These are phyloP conservation scores for Chaetogeoica ovagalla DNA, from an alignment of 2,888 invertebrate species.

Conservation along the genomic window DNA sequence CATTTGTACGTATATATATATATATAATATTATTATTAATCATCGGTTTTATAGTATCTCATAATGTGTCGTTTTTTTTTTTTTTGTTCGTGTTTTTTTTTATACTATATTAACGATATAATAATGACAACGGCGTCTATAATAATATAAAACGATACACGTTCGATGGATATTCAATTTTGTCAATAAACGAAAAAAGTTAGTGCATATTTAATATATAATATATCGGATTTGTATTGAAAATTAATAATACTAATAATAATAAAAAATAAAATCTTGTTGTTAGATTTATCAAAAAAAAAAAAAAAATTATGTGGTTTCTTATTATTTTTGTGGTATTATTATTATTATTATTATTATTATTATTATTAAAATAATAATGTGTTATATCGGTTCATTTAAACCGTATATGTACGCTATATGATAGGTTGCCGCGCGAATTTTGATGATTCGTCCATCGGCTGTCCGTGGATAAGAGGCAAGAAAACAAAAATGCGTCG, in stretches of 20 bases:
- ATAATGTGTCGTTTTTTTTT: conserved; percentile 46
- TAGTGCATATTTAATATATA: conserved; percentile 6
- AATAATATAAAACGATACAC: neutral
- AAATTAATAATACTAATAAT: neutral
- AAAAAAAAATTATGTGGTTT: neutral
- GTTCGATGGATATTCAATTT: conserved; percentile 20
- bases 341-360: too few species aligned
- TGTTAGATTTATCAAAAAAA: neutral
- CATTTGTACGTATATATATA: conserved; percentile 27
- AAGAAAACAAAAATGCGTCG: too few species aligned
- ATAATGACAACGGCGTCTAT: conserved; percentile 1
- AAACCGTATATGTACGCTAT: too few species aligned
- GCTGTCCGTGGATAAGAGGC: too few species aligned
- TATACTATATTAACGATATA: neutral
- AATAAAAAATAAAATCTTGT: neutral
- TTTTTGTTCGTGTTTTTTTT: conserved; percentile 19
- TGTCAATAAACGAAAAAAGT: conserved; percentile 38
- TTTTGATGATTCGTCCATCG: too few species aligned
- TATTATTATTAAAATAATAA: too few species aligned
- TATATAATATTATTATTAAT: conserved; percentile 21
- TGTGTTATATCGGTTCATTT: too few species aligned
- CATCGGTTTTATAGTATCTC: conserved; percentile 24
- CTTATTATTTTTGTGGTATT: neutral
- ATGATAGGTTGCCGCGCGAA: too few species aligned
- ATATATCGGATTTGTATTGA: conserved; percentile 42